These are phyloP conservation scores for Sparus aurata DNA, from an alignment of 2,797 vertebrate species.

Conservation along the genomic window DNA sequence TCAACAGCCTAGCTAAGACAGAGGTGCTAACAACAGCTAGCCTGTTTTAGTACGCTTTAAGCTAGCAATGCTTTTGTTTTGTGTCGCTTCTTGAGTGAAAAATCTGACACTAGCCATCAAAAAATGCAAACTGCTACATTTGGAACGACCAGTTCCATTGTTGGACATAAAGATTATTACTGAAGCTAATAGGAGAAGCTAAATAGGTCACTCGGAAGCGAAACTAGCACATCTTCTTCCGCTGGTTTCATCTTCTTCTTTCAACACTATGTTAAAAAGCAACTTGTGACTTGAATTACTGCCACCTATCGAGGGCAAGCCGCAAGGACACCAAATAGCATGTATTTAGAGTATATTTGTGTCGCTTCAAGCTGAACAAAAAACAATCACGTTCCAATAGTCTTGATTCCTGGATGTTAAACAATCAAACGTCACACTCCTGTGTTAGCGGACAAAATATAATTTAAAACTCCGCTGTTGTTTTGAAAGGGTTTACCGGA, in stretches of 20 bases:
- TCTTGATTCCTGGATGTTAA: too few species aligned
- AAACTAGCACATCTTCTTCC: constrained; percentile 65
- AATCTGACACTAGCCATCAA: neutral
- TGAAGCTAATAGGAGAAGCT: constrained; percentile 58
- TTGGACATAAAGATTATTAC: constrained; percentile 27
- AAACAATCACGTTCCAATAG: neutral
- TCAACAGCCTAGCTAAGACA: constrained; percentile 48
- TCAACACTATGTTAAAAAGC: neutral
- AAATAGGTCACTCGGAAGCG: constrained; percentile 75
- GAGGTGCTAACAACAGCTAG: constrained; percentile 53
- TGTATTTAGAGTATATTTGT: neutral
- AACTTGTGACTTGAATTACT: neutral
- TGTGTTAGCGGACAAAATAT: neutral
- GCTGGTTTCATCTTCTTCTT: constrained; percentile 64
- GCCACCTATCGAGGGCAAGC: constrained; percentile 26
- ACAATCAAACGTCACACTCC: neutral
- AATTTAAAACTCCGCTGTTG: neutral
- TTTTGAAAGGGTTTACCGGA: neutral
- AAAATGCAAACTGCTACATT: neutral
- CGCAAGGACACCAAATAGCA: neutral
- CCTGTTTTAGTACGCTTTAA: neutral
- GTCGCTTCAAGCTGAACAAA: neutral
- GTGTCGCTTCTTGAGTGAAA: neutral
- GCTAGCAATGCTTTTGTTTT: neutral
- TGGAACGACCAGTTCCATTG: constrained; percentile 8